Percentiles rank a stretch among this genome's conserved stretches.
Evolutionary conservation across 2,113 vertebrate genomes (phyloP).

Genomic region (Charadrius vociferus): DNA sequence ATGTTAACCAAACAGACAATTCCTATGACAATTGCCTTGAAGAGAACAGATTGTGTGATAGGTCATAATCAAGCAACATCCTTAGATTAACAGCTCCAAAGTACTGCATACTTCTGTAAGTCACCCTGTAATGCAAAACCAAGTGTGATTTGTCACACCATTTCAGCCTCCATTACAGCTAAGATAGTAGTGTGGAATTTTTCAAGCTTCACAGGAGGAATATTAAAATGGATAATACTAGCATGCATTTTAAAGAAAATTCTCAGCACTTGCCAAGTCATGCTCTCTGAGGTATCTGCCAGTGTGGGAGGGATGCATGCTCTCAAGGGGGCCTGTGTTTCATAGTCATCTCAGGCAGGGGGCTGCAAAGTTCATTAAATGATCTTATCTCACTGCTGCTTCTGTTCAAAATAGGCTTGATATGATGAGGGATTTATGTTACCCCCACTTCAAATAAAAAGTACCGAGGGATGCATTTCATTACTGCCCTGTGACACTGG

Average conservation of each 20-base stretch:
- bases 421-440: conserved; percentile 74
- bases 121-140: conserved; percentile 73
- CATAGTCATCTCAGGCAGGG: conserved; percentile 69
- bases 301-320: conserved; percentile 69
- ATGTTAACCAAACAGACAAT: conserved; percentile 33
- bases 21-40: conserved; percentile 22
- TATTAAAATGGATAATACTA: conserved; percentile 53
- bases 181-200: conserved; percentile 35
- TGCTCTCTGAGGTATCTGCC: conserved; percentile 57
- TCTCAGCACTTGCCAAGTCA: conserved; percentile 67
- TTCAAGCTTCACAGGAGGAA: conserved; percentile 51
- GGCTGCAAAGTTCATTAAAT: conserved; percentile 76
- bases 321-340: conserved; percentile 65
- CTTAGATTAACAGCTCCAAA: conserved; percentile 73
- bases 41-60: conserved; percentile 53
- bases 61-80: conserved; percentile 66
- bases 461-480: conserved; percentile 62
- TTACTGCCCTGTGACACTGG: conserved; percentile 35
- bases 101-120: conserved; percentile 61
- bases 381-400: conserved; percentile 67
- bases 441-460: conserved; percentile 73
- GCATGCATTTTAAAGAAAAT: conserved; percentile 56
- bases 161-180: conserved; percentile 49
- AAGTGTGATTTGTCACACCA: conserved; percentile 42
- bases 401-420: conserved; percentile 76